Evolutionary conservation across 2,888 invertebrate genomes (phyloP).

Genomic region (Cheilosia impressa): DNA sequence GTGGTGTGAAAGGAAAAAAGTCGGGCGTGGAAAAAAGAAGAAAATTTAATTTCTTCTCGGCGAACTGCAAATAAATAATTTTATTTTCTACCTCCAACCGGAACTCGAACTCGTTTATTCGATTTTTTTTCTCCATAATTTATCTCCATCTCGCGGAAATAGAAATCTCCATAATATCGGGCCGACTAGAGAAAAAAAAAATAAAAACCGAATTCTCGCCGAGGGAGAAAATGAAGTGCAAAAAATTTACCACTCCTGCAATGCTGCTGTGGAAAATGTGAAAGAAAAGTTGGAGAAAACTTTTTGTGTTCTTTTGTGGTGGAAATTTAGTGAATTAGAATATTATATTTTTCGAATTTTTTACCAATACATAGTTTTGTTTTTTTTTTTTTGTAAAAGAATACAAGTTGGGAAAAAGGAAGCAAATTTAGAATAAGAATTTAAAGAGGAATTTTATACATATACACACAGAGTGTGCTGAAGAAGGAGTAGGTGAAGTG

Average conservation of each 20-base stretch:
- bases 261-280: constrained; percentile 65
- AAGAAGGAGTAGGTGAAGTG: constrained; percentile 1
- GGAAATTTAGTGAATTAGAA: constrained; percentile 59
- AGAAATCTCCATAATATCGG: constrained; percentile 59
- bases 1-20: constrained; percentile 67
- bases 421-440: constrained; percentile 54
- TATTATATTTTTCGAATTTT: neutral
- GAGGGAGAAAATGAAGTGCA: constrained; percentile 64
- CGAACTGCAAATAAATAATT: constrained; percentile 26
- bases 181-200: constrained; percentile 73
- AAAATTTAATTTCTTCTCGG: constrained; percentile 58
- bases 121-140: constrained; percentile 2
- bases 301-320: constrained; percentile 54
- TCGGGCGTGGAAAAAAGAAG: constrained; percentile 74
- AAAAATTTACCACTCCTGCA: constrained; percentile 72
- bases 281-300: constrained; percentile 44
- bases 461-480: constrained; percentile 37
- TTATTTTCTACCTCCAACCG: constrained; percentile 39
- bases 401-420: neutral
- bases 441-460: constrained; percentile 64
- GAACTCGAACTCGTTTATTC: constrained; percentile 44
- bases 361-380: neutral
- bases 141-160: constrained; percentile 24
- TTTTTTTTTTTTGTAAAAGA: constrained; percentile 34
- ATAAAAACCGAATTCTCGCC: constrained; percentile 74